Evolutionary conservation across 2,888 invertebrate genomes (phyloP).

Genomic region (Limnephilus rhombicus): DNA sequence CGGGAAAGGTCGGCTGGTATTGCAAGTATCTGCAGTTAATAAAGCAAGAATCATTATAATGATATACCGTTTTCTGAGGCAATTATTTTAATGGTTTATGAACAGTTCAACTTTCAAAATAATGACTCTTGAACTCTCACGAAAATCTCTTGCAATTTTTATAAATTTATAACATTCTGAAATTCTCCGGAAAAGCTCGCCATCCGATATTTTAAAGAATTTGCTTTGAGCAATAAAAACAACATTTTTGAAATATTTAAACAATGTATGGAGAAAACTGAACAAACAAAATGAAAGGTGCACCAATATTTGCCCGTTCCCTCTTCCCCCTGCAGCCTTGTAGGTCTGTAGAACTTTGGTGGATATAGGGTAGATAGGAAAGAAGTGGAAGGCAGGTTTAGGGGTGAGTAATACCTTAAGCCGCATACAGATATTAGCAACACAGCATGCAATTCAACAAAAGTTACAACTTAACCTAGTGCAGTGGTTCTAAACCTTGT

Average conservation of each 20-base stretch:
- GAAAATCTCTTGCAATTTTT: neutral
- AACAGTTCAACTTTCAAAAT: neutral
- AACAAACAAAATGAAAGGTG: constrained; percentile 1
- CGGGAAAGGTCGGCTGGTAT: too few relatives aligned
- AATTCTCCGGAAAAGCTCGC: neutral
- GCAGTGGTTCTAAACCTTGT: too few relatives aligned
- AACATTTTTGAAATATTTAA: constrained; percentile 40
- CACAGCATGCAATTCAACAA: too few relatives aligned
- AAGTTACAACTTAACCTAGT: too few relatives aligned
- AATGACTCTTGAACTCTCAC: neutral
- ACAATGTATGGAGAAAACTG: constrained; percentile 25
- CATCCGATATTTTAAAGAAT: neutral
- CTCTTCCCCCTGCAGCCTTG: neutral
- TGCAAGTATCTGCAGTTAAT: too few relatives aligned
- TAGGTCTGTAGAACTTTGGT: neutral
- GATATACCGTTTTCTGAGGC: neutral
- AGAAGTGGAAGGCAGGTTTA: neutral
- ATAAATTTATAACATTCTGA: neutral
- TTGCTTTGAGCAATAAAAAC: neutral
- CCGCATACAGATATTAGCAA: too few relatives aligned
- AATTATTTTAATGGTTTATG: neutral
- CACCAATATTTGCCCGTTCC: constrained; percentile 34
- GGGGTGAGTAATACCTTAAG: too few relatives aligned
- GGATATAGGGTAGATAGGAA: neutral
- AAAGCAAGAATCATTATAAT: too few relatives aligned